These are phyloP conservation scores for Caenorhabditis drosophilae DNA, from an alignment of 2,888 invertebrate species.

Conservation along the genomic window DNA sequence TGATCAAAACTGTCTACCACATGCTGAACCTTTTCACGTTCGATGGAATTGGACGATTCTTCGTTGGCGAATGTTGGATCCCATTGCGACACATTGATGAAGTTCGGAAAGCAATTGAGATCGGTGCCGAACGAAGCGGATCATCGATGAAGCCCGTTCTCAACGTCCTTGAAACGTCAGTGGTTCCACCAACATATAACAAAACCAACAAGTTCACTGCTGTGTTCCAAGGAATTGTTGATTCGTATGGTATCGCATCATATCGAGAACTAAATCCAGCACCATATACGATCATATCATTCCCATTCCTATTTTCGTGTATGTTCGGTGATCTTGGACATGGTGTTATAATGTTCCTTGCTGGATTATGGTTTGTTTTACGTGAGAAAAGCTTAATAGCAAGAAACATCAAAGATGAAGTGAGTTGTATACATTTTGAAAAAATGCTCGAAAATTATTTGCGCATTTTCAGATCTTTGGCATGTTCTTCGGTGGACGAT, in stretches of 20 bases:
- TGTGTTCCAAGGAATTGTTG: conserved; percentile 92
- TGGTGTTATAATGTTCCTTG: conserved; percentile 86
- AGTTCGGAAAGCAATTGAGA: conserved; percentile 86
- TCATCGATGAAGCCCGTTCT: conserved; percentile 94
- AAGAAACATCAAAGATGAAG: conserved; percentile 62
- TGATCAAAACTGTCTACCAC: conserved; percentile 98
- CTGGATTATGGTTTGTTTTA: conserved; percentile 91
- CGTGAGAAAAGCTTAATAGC: conserved; percentile 82
- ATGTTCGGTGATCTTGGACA: conserved; percentile 99
- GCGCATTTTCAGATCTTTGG: conserved; percentile 42
- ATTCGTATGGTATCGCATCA: conserved; percentile 92
- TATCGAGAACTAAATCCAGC: conserved; percentile 97
- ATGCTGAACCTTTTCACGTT: conserved; percentile 95
- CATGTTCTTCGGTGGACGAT: conserved; percentile 63
- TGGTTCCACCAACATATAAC: conserved; percentile 91
- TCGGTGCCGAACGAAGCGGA: conserved; percentile 84
- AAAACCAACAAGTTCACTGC: conserved; percentile 93
- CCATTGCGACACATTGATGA: conserved; percentile 86
- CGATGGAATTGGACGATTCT: conserved; percentile 98
- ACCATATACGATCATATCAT: conserved; percentile 94
- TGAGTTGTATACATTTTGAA: conserved; percentile 39
- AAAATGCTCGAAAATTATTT: background rate
- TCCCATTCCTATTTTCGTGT: conserved; percentile 94
- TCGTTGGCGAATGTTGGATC: conserved; percentile 98
- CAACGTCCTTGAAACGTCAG: conserved; percentile 88